Base-by-base conservation (phyloP, 2,888 invertebrate genomes). In the Herminia tarsipennalis region DNA sequence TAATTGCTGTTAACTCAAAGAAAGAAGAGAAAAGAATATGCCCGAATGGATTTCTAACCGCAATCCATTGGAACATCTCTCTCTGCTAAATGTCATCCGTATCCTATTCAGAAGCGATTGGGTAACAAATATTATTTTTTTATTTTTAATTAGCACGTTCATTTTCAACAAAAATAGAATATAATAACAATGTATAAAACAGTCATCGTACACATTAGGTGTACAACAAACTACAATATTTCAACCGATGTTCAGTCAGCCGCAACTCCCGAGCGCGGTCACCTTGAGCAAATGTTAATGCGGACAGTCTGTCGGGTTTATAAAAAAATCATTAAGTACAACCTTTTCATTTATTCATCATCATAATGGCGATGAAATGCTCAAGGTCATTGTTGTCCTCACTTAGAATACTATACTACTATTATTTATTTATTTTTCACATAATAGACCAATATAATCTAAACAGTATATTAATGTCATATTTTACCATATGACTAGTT, bases 241-340 rank as follows among this genome's bases (percentile, higher is more conserved):
- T 76, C 73, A 76, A 79, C 74, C 81, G 81, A 86, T 86, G 88
- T 70, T 85, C 89, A 88, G 81, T 90, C 83, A 90, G 83, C 81
- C 88, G 87, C 83, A 76, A 87, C 88, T 76, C 72, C 73, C 71
- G 77, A 76, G 78, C 78, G 74, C 85, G 86, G 87, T 90, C 89
- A 89, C 90, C 90, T 90, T 90, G 89, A 82, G 78, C 81, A 80
- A 86, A 90, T 89, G 87, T 83, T 88, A 88, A 86, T 84, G 83
- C 85, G 78, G 80, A 85, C 84, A 85, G 76, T 78, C 76, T 68
- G 78, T 76, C 79, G 73, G 73, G 69, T 67, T 74, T 68, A 76
- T 74, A 79, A 78, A 81, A 78, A 83, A 76, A 83, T 75, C 73
- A 79, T 76, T 78, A n/a, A n/a, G n/a, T n/a, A 76, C 74, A 62